Base-by-base conservation (phyloP, 2,113 vertebrate species). In the Dunckerocampus dactyliophorus region DNA sequence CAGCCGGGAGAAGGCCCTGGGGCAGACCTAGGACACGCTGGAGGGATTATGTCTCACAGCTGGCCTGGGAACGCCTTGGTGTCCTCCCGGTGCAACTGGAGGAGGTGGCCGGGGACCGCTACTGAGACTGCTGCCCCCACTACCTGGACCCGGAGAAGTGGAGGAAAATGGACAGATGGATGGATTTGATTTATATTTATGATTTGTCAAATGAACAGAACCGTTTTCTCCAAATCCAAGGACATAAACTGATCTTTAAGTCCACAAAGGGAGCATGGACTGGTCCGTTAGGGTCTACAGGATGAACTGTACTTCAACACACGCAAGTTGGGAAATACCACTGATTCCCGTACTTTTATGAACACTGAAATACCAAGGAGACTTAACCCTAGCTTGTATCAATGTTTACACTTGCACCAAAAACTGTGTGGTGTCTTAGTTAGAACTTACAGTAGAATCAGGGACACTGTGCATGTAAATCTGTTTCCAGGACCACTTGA, bases 401-500 rank as follows among this genome's bases (percentile, higher is more conserved):
- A 60, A 72, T 80, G 77, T 80, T 80, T 80, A 77, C 67, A 66
- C 24, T 69, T 47, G 54, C 47, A 70, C 45, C 62, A 62, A 69
- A 52, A 61, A 34, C 46, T 42, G 53, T 55, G 17, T 48, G 17
- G 46, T 62, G 62, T 54, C 37, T 66, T 67, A 69, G 43, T 28
- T 85, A 75, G 85, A 43, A 43, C 39, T 82, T 81, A 15, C 69
- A 69, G 76, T 74, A 62, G 47, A 73, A 71, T 84, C 81, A 79
- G 81, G 81, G 76, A 69, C 47, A 66, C 50, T 59, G 74, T 85
- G 81, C 82, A 83, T 74, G 79, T 79, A 73, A 63, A 59, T 67
- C 21, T 31, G 31, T 64, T 46, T 72, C 34, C 47, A 52, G 39
- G 59, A 67, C 8, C 49, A 4, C 56, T 54, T 47, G 39, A 59